Evolutionary conservation across 2,113 vertebrate species (phyloP).

Genomic region (Kryptolebias marmoratus): DNA sequence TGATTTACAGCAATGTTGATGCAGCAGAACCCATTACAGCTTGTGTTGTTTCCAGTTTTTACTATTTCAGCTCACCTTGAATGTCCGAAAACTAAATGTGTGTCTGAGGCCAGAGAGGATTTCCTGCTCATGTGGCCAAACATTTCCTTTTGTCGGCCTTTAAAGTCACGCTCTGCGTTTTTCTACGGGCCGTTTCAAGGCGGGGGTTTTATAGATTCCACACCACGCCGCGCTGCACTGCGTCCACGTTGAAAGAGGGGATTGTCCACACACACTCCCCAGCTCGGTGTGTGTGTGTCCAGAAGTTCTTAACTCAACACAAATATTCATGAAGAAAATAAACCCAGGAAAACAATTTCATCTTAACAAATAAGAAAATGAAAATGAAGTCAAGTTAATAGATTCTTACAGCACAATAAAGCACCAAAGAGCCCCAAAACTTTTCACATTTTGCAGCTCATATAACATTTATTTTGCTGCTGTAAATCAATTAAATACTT

Average conservation of each 20-base stretch:
- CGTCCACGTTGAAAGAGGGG: constrained; percentile 13
- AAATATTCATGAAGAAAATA: constrained; percentile 10
- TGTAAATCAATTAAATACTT: neutral
- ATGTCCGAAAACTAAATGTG: constrained; percentile 26
- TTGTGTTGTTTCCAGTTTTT: neutral
- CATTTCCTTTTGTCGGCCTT: constrained; percentile 19
- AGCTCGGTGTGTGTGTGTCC: constrained; percentile 13
- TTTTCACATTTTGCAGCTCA: neutral
- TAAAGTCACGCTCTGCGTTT: constrained; percentile 10
- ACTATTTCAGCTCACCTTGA: neutral
- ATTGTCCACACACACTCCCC: constrained; percentile 3
- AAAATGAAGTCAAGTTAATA: neutral
- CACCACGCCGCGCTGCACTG: neutral
- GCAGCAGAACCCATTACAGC: neutral
- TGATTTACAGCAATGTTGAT: neutral
- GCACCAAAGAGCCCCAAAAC: neutral
- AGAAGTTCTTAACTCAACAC: constrained; percentile 26
- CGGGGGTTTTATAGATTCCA: constrained; percentile 24
- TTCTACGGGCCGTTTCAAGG: constrained; percentile 38
- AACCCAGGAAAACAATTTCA: neutral
- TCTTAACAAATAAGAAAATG: neutral
- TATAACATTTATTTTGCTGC: neutral
- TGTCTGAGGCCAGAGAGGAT: neutral
- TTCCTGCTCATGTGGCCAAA: constrained; percentile 6
- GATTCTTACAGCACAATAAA: neutral